Conservation (phyloP, 2,113 vertebrate species). For the Centrocercus urophasianus region DNA sequence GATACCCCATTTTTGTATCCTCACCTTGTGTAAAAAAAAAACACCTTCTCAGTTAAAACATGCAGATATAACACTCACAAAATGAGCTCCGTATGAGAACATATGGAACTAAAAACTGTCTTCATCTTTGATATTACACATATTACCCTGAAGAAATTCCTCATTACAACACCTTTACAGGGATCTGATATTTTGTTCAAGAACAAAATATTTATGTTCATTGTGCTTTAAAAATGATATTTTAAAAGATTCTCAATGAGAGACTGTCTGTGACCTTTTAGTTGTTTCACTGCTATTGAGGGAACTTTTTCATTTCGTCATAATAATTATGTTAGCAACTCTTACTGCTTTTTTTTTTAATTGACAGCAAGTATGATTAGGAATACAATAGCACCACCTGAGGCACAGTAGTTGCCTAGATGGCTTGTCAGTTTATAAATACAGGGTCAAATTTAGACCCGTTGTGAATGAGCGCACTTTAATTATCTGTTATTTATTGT, state of each 20-base stretch:
- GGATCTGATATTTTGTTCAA: slow-evolving; percentile 60
- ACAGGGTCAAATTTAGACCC: slow-evolving; percentile 53
- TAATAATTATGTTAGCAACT: slow-evolving; percentile 69
- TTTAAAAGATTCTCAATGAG: slow-evolving; percentile 58
- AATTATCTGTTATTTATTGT: slow-evolving; percentile 63
- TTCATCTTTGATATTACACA: slow-evolving; percentile 54
- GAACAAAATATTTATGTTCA: slow-evolving; percentile 66
- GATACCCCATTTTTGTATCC: background rate
- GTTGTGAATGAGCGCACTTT: slow-evolving; percentile 5
- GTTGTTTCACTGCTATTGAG: slow-evolving; percentile 65
- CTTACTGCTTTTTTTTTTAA: slow-evolving; percentile 46
- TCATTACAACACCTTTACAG: slow-evolving; percentile 65
- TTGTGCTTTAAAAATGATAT: slow-evolving; percentile 60
- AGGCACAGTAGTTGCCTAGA: slow-evolving; percentile 57
- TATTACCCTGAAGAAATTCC: slow-evolving; percentile 40
- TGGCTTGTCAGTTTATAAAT: slow-evolving; percentile 57
- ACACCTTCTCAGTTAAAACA: background rate
- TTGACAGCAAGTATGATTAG: slow-evolving; percentile 65
- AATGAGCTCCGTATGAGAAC: background rate
- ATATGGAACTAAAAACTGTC: background rate
- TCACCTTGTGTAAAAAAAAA: slow-evolving; percentile 2
- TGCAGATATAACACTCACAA: background rate
- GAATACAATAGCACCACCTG: slow-evolving; percentile 69
- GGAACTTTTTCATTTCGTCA: slow-evolving; percentile 56
- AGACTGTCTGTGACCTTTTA: slow-evolving; percentile 74